These are phyloP conservation scores for Campopleginae sp. DNA, from an alignment of 2,888 invertebrate species.

Conservation along the genomic window DNA sequence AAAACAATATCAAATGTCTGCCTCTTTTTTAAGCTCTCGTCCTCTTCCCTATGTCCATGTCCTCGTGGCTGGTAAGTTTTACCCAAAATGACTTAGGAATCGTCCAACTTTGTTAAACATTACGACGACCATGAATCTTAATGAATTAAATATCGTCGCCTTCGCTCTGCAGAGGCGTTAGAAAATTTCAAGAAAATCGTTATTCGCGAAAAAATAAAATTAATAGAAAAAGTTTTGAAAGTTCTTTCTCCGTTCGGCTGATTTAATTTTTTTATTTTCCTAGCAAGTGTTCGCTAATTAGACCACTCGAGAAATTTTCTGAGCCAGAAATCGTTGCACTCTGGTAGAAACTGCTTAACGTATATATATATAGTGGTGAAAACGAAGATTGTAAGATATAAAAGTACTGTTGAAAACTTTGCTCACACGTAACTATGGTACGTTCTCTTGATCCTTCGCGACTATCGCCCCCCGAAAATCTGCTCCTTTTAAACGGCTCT, in stretches of 20 bases:
- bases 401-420: constrained; percentile 61
- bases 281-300: constrained; percentile 10
- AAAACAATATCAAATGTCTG: constrained; percentile 16
- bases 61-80: constrained; percentile 16
- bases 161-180: background rate
- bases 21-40: background rate
- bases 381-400: constrained; percentile 50
- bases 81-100: background rate
- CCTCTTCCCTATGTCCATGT: background rate
- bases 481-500: constrained; percentile 54
- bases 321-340: background rate
- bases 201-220: background rate
- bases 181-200: background rate
- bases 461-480: constrained; percentile 51
- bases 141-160: background rate
- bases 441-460: constrained; percentile 9
- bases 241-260: constrained; percentile 4
- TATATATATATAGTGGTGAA: background rate
- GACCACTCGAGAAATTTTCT: constrained; percentile 6
- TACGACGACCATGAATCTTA: background rate
- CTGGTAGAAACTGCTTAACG: background rate
- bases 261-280: background rate
- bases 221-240: background rate
- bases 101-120: background rate
- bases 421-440: constrained; percentile 42